Base-by-base conservation (phyloP, 2,888 invertebrate species). In the Tetanocera ferruginea region DNA sequence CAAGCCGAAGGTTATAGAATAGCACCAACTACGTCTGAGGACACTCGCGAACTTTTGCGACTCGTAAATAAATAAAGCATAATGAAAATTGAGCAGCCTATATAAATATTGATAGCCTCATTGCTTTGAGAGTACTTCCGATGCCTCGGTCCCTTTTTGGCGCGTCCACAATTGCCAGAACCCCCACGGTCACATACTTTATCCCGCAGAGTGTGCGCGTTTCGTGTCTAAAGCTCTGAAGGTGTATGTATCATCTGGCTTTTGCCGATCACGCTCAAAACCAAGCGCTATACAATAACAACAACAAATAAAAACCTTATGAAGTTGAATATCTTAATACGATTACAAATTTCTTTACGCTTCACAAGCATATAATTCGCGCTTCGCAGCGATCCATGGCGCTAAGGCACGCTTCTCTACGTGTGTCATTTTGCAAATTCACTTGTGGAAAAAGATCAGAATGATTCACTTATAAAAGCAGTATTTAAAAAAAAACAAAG, bases 291-390 rank as follows among this genome's bases (percentile, higher is more conserved):
- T 60, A 51, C 49, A 28, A 75, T 75, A 79, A 70, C 74, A 77
- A 79, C 76, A 57, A n/a, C n/a, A n/a, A n/a, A 74, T 79, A 77
- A 79, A 74, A 80, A 76, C 71, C 81, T 83, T 80, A 84, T 83
- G 81, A 83, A 82, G 81, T 82, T 83, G 83, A 43, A 43, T 83
- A 82, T 82, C 81, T 83, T 84, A 82, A 82, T 79, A 81, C 81
- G 79, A 83, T 84, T 84, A 83, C 82, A 81, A 81, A 72, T 23
- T 31, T 71, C 34, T 52, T 70, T 66, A 28, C 64, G 31, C 64
- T 66, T 66, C 34, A 66, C 64, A 66, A 66, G 17, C 64, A 31
- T 66, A n/a, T 66, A 66, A 66, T 28, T 66, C 37, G 64, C 34
- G 37, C 34, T 66, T 0, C 31, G 2, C 23, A 55, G 55, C 19